phyloP scores from a whole-genome alignment of 2,113 vertebrate species.

The Odocoileus virginianus region DNA sequence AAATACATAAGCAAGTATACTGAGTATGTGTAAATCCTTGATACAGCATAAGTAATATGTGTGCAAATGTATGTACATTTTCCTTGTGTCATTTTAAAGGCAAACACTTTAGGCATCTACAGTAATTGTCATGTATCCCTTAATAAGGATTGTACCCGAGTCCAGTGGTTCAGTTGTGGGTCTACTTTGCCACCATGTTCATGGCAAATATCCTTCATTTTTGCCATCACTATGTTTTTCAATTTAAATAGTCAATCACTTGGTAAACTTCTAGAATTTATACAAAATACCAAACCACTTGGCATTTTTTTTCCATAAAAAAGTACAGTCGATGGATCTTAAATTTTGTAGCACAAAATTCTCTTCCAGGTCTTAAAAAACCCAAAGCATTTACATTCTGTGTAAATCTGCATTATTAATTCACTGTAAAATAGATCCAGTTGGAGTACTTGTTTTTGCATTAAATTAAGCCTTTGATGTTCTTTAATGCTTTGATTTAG shows the following conservation, averaged over 20 bases:
- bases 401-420: conserved; percentile 86
- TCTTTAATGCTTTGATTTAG: conserved; percentile 86
- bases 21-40: neutral
- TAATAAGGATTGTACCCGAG: neutral
- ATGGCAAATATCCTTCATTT: neutral
- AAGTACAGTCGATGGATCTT: conserved; percentile 13
- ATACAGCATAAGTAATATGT: neutral
- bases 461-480: conserved; percentile 88
- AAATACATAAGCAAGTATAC: neutral
- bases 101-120: neutral
- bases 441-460: conserved; percentile 86
- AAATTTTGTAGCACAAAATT: conserved; percentile 64
- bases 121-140: neutral
- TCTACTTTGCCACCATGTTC: neutral
- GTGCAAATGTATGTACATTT: neutral
- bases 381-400: conserved; percentile 70
- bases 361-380: conserved; percentile 64
- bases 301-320: neutral
- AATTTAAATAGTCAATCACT: neutral
- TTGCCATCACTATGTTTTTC: neutral
- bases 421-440: conserved; percentile 82
- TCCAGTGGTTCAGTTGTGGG: neutral
- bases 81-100: neutral
- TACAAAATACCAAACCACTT: neutral
- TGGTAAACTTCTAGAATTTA: conserved; percentile 30